phyloP scores from a whole-genome alignment of 2,888 invertebrate species.

The Drosophila formosana region DNA sequence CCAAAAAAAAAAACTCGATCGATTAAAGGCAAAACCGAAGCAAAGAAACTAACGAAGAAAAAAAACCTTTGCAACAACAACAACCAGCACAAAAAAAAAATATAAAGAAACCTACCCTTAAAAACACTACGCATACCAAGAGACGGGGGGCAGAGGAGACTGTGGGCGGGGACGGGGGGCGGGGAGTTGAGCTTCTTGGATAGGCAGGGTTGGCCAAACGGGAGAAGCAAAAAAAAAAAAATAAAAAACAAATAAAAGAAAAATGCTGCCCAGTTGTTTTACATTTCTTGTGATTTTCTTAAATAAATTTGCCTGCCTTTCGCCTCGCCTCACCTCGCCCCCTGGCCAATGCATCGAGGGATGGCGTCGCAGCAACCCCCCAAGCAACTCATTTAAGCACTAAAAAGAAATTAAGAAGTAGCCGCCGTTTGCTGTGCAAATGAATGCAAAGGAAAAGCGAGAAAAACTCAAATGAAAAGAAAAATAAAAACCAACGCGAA shows the following conservation, averaged over 20 bases:
- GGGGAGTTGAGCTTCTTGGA: background rate
- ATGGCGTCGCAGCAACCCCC: conserved; percentile 37
- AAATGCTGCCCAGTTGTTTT: conserved; percentile 69
- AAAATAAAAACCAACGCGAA: conserved; percentile 42
- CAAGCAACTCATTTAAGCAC: conserved; percentile 74
- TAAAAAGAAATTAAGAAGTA: conserved; percentile 80
- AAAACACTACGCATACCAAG: conserved; percentile 26
- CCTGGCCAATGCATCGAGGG: conserved; percentile 32
- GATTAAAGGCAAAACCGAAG: conserved; percentile 50
- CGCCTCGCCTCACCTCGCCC: background rate
- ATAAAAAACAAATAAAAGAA: conserved; percentile 54
- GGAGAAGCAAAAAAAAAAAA: conserved; percentile 17
- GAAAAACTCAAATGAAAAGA: conserved; percentile 28
- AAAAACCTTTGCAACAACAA: conserved; percentile 40
- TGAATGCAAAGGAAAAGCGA: conserved; percentile 66
- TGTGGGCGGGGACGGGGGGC: background rate
- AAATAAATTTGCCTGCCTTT: conserved; percentile 71
- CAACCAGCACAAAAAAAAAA: conserved; percentile 21
- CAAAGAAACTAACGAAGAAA: conserved; percentile 44
- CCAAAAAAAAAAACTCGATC: conserved; percentile 40
- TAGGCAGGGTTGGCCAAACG: conserved; percentile 16
- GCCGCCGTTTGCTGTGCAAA: conserved; percentile 61
- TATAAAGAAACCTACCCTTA: conserved; percentile 66
- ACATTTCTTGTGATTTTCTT: conserved; percentile 79
- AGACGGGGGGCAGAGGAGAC: background rate